Evolutionary conservation across 2,797 vertebrate genomes (phyloP).

Genomic region (Spinus pinus): DNA sequence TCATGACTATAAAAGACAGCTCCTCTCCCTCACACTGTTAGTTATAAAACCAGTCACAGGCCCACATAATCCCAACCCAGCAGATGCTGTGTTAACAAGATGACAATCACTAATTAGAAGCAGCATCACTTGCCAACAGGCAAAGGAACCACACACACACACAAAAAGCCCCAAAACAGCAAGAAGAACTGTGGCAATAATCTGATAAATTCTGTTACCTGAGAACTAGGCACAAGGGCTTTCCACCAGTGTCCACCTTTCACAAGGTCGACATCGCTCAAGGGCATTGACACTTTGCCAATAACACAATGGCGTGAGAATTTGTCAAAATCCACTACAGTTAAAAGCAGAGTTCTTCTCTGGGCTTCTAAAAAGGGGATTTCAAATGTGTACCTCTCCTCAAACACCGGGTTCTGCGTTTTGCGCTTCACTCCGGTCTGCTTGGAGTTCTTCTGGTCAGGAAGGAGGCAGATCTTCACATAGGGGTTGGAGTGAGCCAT

Average conservation of each 20-base stretch:
- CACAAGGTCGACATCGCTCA: conserved; percentile 87
- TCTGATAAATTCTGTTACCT: conserved; percentile 74
- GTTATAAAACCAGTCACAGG: background rate
- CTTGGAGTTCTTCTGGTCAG: conserved; percentile 90
- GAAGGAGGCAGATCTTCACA: conserved; percentile 88
- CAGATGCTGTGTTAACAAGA: background rate
- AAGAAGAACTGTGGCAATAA: background rate
- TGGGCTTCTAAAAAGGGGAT: conserved; percentile 89
- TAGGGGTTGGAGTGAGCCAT: conserved; percentile 90
- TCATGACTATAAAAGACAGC: background rate
- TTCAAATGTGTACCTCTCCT: conserved; percentile 90
- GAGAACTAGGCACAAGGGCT: conserved; percentile 86
- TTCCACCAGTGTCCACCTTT: conserved; percentile 95
- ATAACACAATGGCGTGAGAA: conserved; percentile 90
- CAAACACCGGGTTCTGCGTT: conserved; percentile 88
- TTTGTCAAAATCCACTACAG: conserved; percentile 89
- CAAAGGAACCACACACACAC: background rate
- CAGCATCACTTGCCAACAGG: background rate
- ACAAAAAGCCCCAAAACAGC: background rate
- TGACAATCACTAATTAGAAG: background rate
- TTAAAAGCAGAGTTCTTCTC: conserved; percentile 86
- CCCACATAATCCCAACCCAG: background rate
- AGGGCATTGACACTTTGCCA: conserved; percentile 84
- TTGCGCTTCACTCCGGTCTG: conserved; percentile 91
- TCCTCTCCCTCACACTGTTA: background rate